phyloP scores from a whole-genome alignment of 2,888 invertebrate genomes.

The Xestia xanthographa region DNA sequence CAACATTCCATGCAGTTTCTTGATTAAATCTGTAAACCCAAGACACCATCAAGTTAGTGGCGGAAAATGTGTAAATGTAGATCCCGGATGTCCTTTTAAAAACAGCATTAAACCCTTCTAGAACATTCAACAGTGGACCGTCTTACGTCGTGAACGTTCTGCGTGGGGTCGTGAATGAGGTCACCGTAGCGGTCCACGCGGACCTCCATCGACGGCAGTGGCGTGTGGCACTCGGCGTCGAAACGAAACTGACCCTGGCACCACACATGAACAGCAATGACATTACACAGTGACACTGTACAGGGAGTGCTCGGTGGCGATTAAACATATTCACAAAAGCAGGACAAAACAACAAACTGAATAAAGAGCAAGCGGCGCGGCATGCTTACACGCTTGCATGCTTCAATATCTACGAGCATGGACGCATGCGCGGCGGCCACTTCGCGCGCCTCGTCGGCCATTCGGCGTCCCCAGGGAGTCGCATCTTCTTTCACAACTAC shows the following conservation, averaged over 20 bases:
- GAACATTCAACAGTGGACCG: conserved; percentile 53
- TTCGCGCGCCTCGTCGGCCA: conserved; percentile 88
- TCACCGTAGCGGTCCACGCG: conserved; percentile 91
- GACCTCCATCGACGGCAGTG: conserved; percentile 94
- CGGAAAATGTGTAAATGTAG: conserved; percentile 44
- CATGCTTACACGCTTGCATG: conserved; percentile 94
- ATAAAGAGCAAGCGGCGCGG: conserved; percentile 85
- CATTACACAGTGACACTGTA: conserved; percentile 64
- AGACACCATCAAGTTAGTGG: conserved; percentile 71
- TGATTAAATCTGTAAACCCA: conserved; percentile 61
- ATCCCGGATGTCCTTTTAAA: conserved; percentile 46
- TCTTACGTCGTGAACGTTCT: conserved; percentile 91
- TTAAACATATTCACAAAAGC: conserved; percentile 57
- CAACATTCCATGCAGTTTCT: conserved; percentile 54
- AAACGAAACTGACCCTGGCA: conserved; percentile 96
- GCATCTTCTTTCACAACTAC: conserved; percentile 88
- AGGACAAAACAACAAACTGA: conserved; percentile 73
- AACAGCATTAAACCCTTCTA: conserved; percentile 53
- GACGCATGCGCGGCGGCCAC: conserved; percentile 89
- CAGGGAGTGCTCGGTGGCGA: conserved; percentile 60
- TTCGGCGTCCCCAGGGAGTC: conserved; percentile 84
- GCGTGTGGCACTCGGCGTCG: conserved; percentile 95
- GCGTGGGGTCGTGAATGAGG: conserved; percentile 87
- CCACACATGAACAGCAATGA: conserved; percentile 78
- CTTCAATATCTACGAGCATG: conserved; percentile 91